Evolutionary conservation across 2,113 vertebrate genomes (phyloP), one percentile per base, ranked within the genome.

Genomic region (Cyprinodon variegatus): DNA sequence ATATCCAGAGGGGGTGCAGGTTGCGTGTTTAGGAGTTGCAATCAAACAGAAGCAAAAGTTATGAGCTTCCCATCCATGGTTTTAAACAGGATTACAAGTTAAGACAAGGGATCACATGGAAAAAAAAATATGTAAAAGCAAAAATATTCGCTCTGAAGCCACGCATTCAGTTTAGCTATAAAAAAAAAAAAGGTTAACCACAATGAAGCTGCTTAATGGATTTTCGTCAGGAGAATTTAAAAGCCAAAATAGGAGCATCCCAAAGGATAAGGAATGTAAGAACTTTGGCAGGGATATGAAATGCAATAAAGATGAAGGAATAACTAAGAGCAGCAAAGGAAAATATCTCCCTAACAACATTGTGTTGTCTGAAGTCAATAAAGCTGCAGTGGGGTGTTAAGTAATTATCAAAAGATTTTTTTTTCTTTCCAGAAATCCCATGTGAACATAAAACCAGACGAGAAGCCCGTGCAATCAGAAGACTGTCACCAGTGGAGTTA

Each of bases 41-140:
- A 86, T 90, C 68, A 88, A 88, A 91, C 86, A 86, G 78, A 83
- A 76, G 46, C 62, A 86, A 74, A 76, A 64, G 83, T 83, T 83
- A 86, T 77, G 0, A 75, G 74, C 70, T 76, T 50, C 68, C 50
- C 65, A 65, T 86, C 76, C 53, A 68, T 74, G 82, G 74, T 76
- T 71, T 74, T 48, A 77, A 82, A 83, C 69, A 76, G 37, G 57
- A 61, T 70, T 76, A 63, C 89, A 70, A 88, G 89, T 88, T 91
- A 86, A 65, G 80, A 86, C 86, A 17, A 83, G 89, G 66, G 72
- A 68, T 65, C 61, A 4, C 20, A 37, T 43, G 11, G 11, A 41
- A 38, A 70, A 62, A n/a, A 63, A 22, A 43, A 48, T 4, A 46
- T 40, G 29, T 10, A 36, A 43, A 29, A 65, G 61, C 39, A 39